These are phyloP conservation scores for Graptemys geographica DNA, from an alignment of 2,797 vertebrate species.

Conservation along the genomic window DNA sequence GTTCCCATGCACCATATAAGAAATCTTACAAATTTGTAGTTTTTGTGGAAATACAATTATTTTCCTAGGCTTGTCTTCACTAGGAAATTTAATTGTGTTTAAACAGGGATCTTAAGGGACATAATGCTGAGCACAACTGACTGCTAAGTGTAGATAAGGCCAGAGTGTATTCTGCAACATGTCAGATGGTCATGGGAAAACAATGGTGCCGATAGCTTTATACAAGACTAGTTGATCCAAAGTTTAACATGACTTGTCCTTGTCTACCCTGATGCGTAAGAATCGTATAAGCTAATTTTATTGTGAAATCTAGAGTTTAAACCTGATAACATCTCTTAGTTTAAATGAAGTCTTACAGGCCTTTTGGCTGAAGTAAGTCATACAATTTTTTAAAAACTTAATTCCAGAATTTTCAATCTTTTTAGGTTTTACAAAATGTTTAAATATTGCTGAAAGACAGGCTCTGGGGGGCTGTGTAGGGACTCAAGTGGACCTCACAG, in stretches of 20 bases:
- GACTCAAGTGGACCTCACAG: not conserved
- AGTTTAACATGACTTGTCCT: not conserved
- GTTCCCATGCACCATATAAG: slow-evolving; percentile 49
- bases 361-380: not conserved
- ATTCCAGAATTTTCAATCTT: not conserved
- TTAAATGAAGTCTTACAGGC: not conserved
- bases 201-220: not conserved
- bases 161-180: accelerated
- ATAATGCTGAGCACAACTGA: slow-evolving; percentile 20
- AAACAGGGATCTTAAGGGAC: not conserved
- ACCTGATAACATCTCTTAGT: not conserved
- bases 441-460: not conserved
- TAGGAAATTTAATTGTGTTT: not conserved
- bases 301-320: not conserved
- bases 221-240: not conserved
- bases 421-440: not conserved
- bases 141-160: accelerated
- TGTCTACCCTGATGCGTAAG: not conserved
- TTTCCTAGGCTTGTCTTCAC: not conserved
- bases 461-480: not conserved
- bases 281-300: not conserved
- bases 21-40: slow-evolving; percentile 48
- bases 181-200: not conserved
- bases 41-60: not conserved
- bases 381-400: not conserved